Percentiles rank a stretch among this genome's conserved stretches.
phyloP scores from a whole-genome alignment of 2,797 vertebrate genomes.

The Podarcis lilfordi region DNA sequence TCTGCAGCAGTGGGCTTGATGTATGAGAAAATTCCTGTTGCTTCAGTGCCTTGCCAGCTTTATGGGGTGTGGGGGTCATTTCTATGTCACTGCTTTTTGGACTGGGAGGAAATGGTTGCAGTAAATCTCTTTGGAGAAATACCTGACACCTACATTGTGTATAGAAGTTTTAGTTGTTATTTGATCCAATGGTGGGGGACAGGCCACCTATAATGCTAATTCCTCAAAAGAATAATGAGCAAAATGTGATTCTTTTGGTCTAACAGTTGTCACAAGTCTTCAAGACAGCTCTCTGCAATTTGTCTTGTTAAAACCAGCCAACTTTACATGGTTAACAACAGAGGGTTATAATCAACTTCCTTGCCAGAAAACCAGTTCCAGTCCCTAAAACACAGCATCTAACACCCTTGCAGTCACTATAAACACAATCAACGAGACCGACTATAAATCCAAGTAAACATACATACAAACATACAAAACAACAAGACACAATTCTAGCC shows the following conservation, averaged over 20 bases:
- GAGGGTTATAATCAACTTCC: background rate
- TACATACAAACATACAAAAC: background rate
- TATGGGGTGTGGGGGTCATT: constrained; percentile 59
- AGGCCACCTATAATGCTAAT: background rate
- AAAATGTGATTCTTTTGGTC: background rate
- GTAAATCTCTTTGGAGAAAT: constrained; percentile 72
- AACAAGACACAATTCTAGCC: background rate
- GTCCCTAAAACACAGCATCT: background rate
- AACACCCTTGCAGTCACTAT: background rate
- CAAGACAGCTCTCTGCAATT: background rate
- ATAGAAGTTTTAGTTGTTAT: constrained; percentile 70
- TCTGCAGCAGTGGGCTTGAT: background rate
- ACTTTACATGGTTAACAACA: background rate
- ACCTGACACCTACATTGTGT: constrained; percentile 59
- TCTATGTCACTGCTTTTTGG: constrained; percentile 67
- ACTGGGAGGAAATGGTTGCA: constrained; percentile 74
- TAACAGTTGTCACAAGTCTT: background rate
- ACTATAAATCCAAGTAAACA: background rate
- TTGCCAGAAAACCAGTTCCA: background rate
- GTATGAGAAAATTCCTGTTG: constrained; percentile 25
- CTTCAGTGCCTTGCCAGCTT: constrained; percentile 55
- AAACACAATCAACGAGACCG: background rate
- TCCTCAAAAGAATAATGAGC: background rate
- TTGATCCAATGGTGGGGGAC: constrained; percentile 3
- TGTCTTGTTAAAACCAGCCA: background rate